Percentiles rank a stretch among this genome's conserved stretches.
phyloP scores from a whole-genome alignment of 2,113 vertebrate genomes.

The Toxotes jaculatrix region DNA sequence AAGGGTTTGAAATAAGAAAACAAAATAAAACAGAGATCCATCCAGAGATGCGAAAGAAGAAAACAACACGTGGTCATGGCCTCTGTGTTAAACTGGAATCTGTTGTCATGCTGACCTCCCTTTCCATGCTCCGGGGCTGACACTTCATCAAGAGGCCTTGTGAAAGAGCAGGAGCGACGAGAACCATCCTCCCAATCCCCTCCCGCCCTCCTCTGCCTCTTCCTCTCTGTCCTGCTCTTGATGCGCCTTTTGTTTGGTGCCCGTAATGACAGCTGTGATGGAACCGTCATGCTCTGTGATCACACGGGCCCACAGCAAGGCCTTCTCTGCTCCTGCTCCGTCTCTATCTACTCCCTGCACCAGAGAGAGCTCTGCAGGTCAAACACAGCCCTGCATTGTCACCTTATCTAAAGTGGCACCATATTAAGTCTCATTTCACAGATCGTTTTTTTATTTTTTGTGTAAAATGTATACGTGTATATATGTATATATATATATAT shows the following conservation, averaged over 20 bases:
- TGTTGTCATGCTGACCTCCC: constrained; percentile 57
- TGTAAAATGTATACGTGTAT: constrained; percentile 32
- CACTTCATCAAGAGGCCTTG: constrained; percentile 67
- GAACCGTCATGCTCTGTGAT: constrained; percentile 83
- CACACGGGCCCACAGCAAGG: constrained; percentile 66
- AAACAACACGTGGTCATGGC: neutral
- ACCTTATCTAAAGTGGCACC: constrained; percentile 45
- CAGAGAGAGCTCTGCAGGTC: constrained; percentile 40
- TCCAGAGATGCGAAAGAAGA: neutral
- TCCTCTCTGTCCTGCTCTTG: constrained; percentile 59
- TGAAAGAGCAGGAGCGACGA: constrained; percentile 62
- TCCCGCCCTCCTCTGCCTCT: constrained; percentile 12
- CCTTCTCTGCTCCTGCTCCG: constrained; percentile 30
- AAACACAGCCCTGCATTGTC: constrained; percentile 26
- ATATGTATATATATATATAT: neutral
- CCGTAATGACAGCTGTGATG: constrained; percentile 80
- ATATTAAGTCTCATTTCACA: constrained; percentile 47
- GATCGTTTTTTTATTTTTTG: constrained; percentile 22
- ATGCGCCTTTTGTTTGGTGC: constrained; percentile 75
- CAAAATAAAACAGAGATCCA: neutral
- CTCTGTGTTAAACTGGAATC: constrained; percentile 3
- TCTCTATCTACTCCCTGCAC: constrained; percentile 39
- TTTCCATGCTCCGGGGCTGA: constrained; percentile 54
- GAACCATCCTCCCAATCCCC: constrained; percentile 32
- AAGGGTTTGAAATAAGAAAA: neutral